A percentile compares a stretch with the other conserved stretches of the same genome.
Evolutionary conservation across 2,113 vertebrate genomes (phyloP).

Genomic region (Mugil cephalus): DNA sequence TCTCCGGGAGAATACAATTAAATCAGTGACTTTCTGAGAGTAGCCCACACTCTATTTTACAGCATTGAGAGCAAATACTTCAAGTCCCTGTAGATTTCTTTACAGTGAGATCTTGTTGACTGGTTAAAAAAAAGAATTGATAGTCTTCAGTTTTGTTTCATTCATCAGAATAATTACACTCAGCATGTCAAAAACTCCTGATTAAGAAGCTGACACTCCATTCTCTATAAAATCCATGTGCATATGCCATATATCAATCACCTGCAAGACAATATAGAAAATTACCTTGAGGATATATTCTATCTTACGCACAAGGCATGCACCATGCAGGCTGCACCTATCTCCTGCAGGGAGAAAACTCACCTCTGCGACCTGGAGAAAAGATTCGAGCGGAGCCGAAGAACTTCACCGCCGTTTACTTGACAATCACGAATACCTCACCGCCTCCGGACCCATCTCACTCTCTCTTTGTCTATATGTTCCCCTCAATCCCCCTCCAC

Average conservation of each 20-base stretch:
- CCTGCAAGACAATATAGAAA: constrained; percentile 15
- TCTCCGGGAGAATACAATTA: constrained; percentile 39
- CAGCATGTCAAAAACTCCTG: not conserved
- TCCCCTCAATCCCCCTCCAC: constrained; percentile 34
- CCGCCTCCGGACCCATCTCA: constrained; percentile 77
- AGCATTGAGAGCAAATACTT: constrained; percentile 4
- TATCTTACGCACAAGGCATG: constrained; percentile 16
- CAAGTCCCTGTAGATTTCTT: not conserved
- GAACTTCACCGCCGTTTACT: constrained; percentile 78
- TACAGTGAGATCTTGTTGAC: not conserved
- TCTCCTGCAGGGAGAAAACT: constrained; percentile 65
- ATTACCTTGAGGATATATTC: constrained; percentile 11
- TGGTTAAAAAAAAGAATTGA: not conserved
- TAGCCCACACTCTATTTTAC: constrained; percentile 1
- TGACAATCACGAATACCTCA: constrained; percentile 73
- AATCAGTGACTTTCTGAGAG: constrained; percentile 41
- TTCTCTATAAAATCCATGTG: not conserved
- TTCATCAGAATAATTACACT: not conserved
- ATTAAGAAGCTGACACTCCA: not conserved
- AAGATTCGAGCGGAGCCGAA: constrained; percentile 68
- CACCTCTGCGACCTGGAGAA: constrained; percentile 75
- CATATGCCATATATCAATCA: not conserved
- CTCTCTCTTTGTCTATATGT: constrained; percentile 59
- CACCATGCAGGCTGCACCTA: constrained; percentile 27
- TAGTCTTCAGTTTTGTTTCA: not conserved